Base-by-base conservation (phyloP, 2,113 vertebrate species). In the Hippocampus guttulatus region DNA sequence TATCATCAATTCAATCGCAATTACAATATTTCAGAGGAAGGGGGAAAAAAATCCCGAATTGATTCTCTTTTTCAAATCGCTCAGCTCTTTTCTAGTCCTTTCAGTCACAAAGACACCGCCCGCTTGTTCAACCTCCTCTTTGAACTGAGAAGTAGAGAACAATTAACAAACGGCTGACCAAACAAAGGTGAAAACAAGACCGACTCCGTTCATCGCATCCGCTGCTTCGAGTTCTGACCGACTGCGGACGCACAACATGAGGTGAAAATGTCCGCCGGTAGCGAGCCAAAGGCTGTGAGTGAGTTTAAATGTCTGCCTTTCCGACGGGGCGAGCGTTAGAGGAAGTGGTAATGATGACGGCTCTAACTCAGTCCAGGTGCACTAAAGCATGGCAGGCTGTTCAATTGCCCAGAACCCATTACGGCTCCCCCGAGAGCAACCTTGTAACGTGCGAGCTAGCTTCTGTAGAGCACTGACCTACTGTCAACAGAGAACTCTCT, bases 331-430 rank as follows among this genome's bases (percentile, higher is more conserved):
- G 88, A 90, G 88, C 85, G 79, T 88, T 81, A 77, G 80, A 89
- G 85, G 87, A 89, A 91, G 90, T 89, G 89, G 88, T 92, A 92
- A 93, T 92, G 91, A 92, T 91, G 87, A 91, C 92, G 92, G 91
- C 89, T 92, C 88, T 88, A 92, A 92, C 89, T 84, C 87, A 84
- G 87, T 84, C 84, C 89, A 91, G 88, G 88, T 89, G 91, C 92
- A 93, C 85, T 91, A 92, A 92, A 89, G 88, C 86, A 88, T 90
- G 88, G 91, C 89, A 87, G 82, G 80, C 87, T 89, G 87, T 88
- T 90, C 90, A 93, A 92, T 92, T 91, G 89, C 89, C 89, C 85
- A 87, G 90, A 92, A 92, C 90, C 88, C 89, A 92, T 92, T 92
- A 92, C 85, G 87, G 87, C 88, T 90, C 91, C 88, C 88, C 75